These are phyloP conservation scores for Marmota flaviventris DNA, from an alignment of 2,113 vertebrate species.

Conservation along the genomic window DNA sequence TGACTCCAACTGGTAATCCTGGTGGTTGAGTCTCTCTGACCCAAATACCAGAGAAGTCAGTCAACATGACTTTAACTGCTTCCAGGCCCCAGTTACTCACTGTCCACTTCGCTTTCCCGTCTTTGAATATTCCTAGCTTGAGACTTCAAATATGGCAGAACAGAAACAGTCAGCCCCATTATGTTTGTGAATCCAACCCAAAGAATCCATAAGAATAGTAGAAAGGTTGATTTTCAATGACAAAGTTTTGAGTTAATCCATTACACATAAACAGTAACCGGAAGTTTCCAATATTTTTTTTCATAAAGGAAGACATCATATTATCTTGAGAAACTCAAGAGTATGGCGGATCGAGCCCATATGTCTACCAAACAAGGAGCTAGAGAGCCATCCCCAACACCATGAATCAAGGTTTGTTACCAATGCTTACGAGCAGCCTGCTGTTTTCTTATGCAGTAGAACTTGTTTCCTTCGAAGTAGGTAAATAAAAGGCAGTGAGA, in stretches of 20 bases:
- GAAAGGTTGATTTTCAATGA: neutral
- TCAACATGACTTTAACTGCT: neutral
- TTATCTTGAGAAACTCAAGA: neutral
- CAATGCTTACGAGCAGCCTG: neutral
- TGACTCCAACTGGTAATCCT: neutral
- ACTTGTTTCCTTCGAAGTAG: conserved; percentile 19
- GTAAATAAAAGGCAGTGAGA: neutral
- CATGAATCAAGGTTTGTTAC: neutral
- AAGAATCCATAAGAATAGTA: neutral
- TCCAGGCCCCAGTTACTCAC: neutral
- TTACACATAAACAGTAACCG: neutral
- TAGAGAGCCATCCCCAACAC: neutral
- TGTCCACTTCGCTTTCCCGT: neutral
- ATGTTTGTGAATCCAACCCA: neutral
- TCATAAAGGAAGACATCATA: neutral
- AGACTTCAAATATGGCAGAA: neutral
- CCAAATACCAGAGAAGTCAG: neutral
- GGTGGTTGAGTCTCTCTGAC: neutral
- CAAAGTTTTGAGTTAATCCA: neutral
- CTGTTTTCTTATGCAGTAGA: neutral
- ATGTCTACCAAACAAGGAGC: neutral
- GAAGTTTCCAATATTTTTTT: neutral
- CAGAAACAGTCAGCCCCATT: neutral
- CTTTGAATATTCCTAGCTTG: neutral
- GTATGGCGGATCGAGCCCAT: neutral